Base-by-base conservation (phyloP, 2,888 invertebrate genomes). In the Chironomus riparius region DNA sequence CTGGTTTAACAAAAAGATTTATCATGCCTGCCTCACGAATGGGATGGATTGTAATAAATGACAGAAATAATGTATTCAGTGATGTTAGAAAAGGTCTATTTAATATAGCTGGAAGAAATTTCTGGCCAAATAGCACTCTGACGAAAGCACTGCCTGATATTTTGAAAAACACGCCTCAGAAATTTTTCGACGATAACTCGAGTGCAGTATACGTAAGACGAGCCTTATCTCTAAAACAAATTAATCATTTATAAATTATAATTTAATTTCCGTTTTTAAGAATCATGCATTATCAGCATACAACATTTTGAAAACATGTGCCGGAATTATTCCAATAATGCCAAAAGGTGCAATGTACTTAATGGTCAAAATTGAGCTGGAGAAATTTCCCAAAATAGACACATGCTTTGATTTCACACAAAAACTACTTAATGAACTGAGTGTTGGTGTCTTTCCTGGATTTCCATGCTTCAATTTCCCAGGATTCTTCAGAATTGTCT, bases 1-100 rank as follows among this genome's bases (percentile, higher is more conserved):
- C 98, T 78, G 98, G 98, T 2, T 86, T 98, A 18, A 95, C 98
- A 0, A 99, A 99, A 84, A 89, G 97, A 81, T 98, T 95, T 84
- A 85, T 99, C 79, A 93, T 98, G n/a, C 98, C 98, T 12, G 98
- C 98, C 10, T 98, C 98, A 98, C 87, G 99, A 80, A 88, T 97
- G 86, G 98, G 98, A 0, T 99, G 98, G 99, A 90, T 98, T 78
- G 89, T 94, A 6, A 89, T 99, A 77, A 94, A 98, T 82, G 97
- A 99, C 83, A 88, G 93, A 76, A 77, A 83, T 7, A 76, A 80
- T 68, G 80, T 81, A 1, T 78, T 84, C 22, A 78, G 79, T 2
- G 80, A 80, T 15, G 79, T 81, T 2, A 22, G 80, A 81, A 81
- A 70, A 77, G 90, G 89, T 0, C 80, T 89, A n/a, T 82, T 82